Percentiles rank a stretch among this genome's conserved stretches.
Conservation (phyloP, 1,140 invertebrate genomes). For the Philopotamus ludificatus region DNA sequence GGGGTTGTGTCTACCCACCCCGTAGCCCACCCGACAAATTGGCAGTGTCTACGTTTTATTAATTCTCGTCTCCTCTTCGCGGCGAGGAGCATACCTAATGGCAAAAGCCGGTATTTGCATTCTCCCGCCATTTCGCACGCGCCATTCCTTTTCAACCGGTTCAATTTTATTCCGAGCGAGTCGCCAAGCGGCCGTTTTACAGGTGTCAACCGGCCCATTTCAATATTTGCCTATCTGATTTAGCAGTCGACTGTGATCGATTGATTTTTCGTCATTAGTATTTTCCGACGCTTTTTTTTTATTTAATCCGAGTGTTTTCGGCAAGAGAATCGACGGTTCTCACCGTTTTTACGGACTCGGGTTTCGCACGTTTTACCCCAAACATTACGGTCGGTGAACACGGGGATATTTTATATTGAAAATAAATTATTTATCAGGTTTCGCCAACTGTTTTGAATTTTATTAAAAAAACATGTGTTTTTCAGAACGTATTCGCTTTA, state of each 20-base stretch:
- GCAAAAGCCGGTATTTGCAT: constrained; percentile 6
- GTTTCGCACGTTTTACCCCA: constrained; percentile 14
- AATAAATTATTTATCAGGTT: constrained; percentile 11
- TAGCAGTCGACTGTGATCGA: no score
- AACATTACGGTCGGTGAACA: constrained; percentile 13
- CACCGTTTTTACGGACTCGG: neutral
- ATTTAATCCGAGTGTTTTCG: neutral
- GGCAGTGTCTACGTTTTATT: constrained; percentile 15
- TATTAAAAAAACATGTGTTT: neutral
- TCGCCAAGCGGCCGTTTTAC: constrained; percentile 1
- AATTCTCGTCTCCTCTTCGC: neutral
- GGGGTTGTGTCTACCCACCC: neutral
- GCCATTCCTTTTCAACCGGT: neutral
- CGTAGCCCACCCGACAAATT: constrained; percentile 14
- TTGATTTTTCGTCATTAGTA: no score
- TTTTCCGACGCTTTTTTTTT: no score
- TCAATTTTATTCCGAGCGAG: neutral
- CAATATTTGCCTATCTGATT: no score
- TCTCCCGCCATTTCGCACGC: constrained; percentile 11
- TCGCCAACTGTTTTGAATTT: constrained; percentile 3
- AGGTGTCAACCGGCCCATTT: constrained; percentile 8
- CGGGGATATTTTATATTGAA: constrained; percentile 11
- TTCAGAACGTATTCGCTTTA: no score
- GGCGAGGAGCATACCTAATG: constrained; percentile 9
- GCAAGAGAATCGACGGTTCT: neutral